Evolutionary conservation across 2,888 invertebrate species (phyloP), one percentile per base, ranked within the genome.

Genomic region (Ectemnius lituratus): DNA sequence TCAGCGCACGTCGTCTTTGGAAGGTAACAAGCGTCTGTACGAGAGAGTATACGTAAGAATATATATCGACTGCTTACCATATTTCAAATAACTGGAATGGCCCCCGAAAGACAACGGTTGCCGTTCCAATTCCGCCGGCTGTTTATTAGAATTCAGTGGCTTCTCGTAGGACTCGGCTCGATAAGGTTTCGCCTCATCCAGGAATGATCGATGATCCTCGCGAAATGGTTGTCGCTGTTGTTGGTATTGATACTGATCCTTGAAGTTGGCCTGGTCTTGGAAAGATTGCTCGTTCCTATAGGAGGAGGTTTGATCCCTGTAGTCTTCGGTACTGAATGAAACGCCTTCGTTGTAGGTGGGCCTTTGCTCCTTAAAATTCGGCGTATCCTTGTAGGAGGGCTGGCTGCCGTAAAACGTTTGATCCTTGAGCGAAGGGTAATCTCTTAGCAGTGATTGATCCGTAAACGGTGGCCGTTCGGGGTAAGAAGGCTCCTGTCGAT

Each of bases 11-110:
- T 37, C 37, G 11, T n/a, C 16, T 52, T 52, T 13, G 14, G 16
- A 52, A 52, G 5, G 37, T 37, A 37, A 11, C 37, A 37, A 37
- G 37, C 8, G 11, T 0, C 8, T 3, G 37, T 37, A 37, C 37
- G 6, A 11, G 37, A 11, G 37, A 37, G 37, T 37, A 11, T 1
- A 37, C 8, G 37, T 11, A 37, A 37, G 37, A 37, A 37, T 37
- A 62, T 45, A 18, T 28, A 13, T 0, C 45, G n/a, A 45, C 4
- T 3, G 71, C 75, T 77, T 47, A 89, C 88, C 87, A 62, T 81
- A 84, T 72, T 84, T 85, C 57, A 86, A 76, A 62, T 87, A 85
- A 76, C 76, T 84, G n/a, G 80, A 77, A 20, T 85, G 81, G 16
- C 83, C 86, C 0, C 77, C 82, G 60, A 85, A 87, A 1, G 85